Percentiles rank a stretch among this genome's conserved stretches.
These are phyloP conservation scores for Hemibagrus wyckioides DNA, from an alignment of 2,113 vertebrate species.

Conservation along the genomic window DNA sequence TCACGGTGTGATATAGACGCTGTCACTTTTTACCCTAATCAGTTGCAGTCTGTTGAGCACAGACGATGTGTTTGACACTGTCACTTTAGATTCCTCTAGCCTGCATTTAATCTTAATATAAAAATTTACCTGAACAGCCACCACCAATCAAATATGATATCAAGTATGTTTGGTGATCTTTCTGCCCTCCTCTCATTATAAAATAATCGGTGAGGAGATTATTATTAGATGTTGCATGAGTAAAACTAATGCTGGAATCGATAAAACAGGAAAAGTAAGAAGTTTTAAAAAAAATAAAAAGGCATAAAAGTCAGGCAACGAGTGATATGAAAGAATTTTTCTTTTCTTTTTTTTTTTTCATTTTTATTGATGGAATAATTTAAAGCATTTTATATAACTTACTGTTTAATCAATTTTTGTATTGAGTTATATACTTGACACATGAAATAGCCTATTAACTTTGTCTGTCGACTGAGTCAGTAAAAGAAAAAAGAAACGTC, in stretches of 20 bases:
- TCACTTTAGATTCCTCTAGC: not conserved
- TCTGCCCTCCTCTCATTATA: not conserved
- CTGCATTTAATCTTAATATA: not conserved
- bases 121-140: not conserved
- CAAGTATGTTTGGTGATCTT: not conserved
- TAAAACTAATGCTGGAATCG: not conserved
- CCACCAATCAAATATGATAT: not conserved
- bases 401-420: not conserved
- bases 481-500: not conserved
- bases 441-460: not conserved
- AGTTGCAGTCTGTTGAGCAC: not conserved
- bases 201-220: not conserved
- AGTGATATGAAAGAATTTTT: not conserved
- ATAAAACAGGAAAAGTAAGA: not conserved
- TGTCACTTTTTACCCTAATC: not conserved
- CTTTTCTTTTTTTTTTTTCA: not conserved
- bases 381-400: not conserved
- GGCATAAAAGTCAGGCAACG: not conserved
- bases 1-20: not conserved
- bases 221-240: not conserved
- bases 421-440: not conserved
- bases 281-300: not conserved
- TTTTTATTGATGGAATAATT: not conserved
- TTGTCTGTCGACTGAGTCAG: not conserved
- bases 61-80: not conserved